phyloP scores from a whole-genome alignment of 2,113 vertebrate genomes.

The Lophotis ruficrista region DNA sequence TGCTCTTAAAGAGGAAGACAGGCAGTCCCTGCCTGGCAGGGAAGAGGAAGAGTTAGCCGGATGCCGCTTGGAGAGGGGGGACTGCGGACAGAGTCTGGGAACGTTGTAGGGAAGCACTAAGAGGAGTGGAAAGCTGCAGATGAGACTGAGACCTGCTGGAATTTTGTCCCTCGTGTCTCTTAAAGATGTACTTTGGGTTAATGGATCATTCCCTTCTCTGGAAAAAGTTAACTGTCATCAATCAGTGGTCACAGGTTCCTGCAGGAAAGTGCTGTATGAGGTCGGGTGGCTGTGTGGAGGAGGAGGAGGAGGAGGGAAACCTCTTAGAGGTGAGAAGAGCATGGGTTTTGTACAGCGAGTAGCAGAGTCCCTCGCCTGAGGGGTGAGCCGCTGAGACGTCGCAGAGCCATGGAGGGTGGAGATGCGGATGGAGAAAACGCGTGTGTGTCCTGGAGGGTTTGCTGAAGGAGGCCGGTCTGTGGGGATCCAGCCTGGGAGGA shows the following conservation, averaged over 20 bases:
- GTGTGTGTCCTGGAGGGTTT: background rate
- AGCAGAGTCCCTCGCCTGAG: background rate
- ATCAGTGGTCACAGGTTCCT: background rate
- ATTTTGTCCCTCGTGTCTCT: background rate
- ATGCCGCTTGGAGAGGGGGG: background rate
- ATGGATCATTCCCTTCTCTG: background rate
- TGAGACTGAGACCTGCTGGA: background rate
- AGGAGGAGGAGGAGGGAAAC: background rate
- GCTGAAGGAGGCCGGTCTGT: background rate
- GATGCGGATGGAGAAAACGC: background rate
- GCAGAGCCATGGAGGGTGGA: background rate
- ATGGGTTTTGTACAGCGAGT: background rate
- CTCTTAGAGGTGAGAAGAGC: background rate
- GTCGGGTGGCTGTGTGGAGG: accelerated
- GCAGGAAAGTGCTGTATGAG: background rate
- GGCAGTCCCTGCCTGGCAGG: background rate
- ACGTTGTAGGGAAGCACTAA: background rate
- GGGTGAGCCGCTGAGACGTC: background rate
- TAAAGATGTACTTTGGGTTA: background rate
- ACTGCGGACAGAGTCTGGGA: background rate
- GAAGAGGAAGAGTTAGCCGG: background rate
- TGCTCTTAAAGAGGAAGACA: background rate
- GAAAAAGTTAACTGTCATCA: background rate
- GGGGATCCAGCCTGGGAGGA: background rate
- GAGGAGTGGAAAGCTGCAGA: background rate